Evolutionary conservation across 2,888 invertebrate species (phyloP).

Genomic region (Clusia tigrina): DNA sequence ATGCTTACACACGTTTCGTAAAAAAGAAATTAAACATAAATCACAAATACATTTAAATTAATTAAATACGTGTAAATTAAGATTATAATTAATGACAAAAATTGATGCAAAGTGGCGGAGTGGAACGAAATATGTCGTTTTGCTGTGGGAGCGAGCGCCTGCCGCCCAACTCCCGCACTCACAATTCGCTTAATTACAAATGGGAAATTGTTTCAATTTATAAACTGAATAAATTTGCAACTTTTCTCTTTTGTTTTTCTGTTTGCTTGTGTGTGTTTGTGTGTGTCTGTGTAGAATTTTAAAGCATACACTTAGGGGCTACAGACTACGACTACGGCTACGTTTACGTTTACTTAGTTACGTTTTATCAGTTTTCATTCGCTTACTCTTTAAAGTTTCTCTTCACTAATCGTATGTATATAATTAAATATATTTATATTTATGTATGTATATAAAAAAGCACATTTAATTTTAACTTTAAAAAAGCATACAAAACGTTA

Average conservation of each 20-base stretch:
- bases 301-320: neutral
- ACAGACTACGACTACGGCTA: slow-evolving; percentile 39
- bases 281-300: neutral
- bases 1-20: too few species aligned
- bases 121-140: neutral
- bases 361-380: slow-evolving; percentile 22
- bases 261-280: neutral
- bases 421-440: slow-evolving; percentile 29
- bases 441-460: slow-evolving; percentile 31
- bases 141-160: neutral
- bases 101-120: neutral
- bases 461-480: slow-evolving; percentile 30
- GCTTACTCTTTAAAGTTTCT: slow-evolving; percentile 25
- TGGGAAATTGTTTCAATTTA: too few species aligned
- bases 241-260: neutral
- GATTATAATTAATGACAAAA: slow-evolving; percentile 14
- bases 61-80: slow-evolving; percentile 33
- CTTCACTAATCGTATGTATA: slow-evolving; percentile 21
- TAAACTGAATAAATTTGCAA: neutral
- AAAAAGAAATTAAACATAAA: slow-evolving; percentile 15
- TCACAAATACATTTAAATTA: slow-evolving; percentile 26
- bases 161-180: neutral
- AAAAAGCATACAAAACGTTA: slow-evolving; percentile 44
- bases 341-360: slow-evolving; percentile 49
- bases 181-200: too few species aligned